Evolutionary conservation across 2,797 vertebrate genomes (phyloP), one percentile per base, ranked within the genome.

Genomic region (Emydoidea blandingii): DNA sequence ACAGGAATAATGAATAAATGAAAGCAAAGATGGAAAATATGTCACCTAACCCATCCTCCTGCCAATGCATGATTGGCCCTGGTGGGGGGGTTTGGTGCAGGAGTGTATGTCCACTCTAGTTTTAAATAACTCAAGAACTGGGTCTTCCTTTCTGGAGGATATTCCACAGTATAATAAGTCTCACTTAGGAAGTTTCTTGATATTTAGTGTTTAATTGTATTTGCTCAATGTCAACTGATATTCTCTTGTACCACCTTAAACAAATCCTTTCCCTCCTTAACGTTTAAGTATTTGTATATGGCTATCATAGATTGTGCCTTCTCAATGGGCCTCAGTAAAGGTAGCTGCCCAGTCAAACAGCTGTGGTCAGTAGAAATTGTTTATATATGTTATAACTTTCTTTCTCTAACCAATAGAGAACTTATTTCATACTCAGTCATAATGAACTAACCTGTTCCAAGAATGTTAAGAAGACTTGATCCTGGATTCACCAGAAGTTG

Each of bases 401-500:
- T 91, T 76, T 85, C 87, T 57, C 95, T 85, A 85, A 52, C 49
- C 16, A 72, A 23, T 8, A 79, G 1, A 80, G 62, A n/a, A 85
- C 65, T 88, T 83, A 85, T 91, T 95, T 89, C 27, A 53, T 72
- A 83, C 27, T 4, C 56, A 1, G 44, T 86, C n/a, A 59, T 86
- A 87, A 5, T 23, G 15, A 84, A 93, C 34, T 59, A 9, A 8
- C 44, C 37, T 86, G 2, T 90, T 87, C 29, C 76, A 92, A 57
- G 54, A 91, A 50, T 79, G 49, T 83, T 88, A 83, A 3, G 37
- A 90, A 56, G 86, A 18, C 4, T 53, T 90, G 16, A 4, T 82
- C n/a, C 14, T 76, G 74, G 44, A 78, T 49, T 78, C 27, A 49
- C 74, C 41, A 29, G 25, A 47, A 31, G 25, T 27, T 78, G 44